Conservation (phyloP, 2,113 vertebrate genomes). For the Odocoileus virginianus region DNA sequence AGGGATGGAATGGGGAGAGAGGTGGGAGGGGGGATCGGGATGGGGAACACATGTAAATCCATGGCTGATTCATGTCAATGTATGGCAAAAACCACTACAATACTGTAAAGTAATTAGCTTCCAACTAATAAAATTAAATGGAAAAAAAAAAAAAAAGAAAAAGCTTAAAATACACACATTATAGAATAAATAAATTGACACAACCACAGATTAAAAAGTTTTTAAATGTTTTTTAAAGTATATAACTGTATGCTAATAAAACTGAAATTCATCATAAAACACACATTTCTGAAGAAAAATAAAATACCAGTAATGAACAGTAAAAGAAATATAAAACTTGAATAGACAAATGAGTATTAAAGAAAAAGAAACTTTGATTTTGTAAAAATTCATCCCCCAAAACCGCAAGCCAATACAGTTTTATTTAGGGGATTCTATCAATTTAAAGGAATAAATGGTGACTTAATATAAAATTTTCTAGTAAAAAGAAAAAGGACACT, state of each 20-base stretch:
- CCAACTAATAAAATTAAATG: no score
- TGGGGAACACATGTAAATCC: no score
- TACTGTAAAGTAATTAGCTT: no score
- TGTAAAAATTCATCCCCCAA: neutral
- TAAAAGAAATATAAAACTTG: neutral
- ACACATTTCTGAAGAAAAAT: neutral
- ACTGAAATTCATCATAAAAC: neutral
- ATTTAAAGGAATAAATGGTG: neutral
- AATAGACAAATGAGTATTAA: neutral
- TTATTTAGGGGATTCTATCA: neutral
- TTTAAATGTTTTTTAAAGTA: neutral
- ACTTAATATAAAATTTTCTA: neutral
- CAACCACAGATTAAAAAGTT: neutral
- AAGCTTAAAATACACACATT: neutral
- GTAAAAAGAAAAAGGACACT: neutral
- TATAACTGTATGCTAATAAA: neutral
- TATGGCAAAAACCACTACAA: no score
- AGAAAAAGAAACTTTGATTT: neutral
- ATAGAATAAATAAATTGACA: neutral
- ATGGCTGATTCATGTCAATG: no score
- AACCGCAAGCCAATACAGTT: neutral
- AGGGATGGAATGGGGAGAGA: no score
- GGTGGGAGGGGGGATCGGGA: fast-evolving
- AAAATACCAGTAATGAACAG: neutral
- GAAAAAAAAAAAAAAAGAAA: neutral